These are phyloP conservation scores for Parauchenoglanis punctatus DNA, from an alignment of 2,797 vertebrate genomes.

Conservation along the genomic window DNA sequence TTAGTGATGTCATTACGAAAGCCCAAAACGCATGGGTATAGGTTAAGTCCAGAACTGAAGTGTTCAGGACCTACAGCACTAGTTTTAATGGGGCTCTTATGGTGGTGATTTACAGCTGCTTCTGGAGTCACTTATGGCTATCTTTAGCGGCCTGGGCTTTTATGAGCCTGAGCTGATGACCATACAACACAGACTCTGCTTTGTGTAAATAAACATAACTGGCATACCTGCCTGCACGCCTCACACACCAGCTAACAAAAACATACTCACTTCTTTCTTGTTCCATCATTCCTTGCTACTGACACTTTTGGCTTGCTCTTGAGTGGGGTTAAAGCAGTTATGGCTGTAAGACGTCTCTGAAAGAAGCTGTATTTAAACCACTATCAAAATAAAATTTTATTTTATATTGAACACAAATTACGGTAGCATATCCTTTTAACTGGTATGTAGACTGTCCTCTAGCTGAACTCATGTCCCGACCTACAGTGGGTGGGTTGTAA, in stretches of 20 bases:
- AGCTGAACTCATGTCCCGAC: constrained; percentile 22
- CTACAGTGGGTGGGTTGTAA: constrained; percentile 16
- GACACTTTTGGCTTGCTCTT: not conserved
- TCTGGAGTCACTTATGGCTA: constrained; percentile 43
- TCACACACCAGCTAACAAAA: constrained; percentile 27
- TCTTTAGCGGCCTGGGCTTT: constrained; percentile 49
- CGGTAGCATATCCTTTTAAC: constrained; percentile 2
- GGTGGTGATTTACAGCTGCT: constrained; percentile 47
- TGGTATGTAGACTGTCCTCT: constrained; percentile 21
- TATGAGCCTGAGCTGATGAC: constrained; percentile 39
- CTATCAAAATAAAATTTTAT: not conserved
- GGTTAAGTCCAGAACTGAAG: constrained; percentile 7
- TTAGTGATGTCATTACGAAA: constrained; percentile 23
- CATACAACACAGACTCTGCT: constrained; percentile 16
- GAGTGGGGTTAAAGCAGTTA: not conserved
- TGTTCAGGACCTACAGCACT: constrained; percentile 10
- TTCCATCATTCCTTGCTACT: constrained; percentile 9
- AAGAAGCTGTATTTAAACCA: not conserved
- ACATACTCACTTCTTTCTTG: not conserved
- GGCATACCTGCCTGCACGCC: constrained; percentile 31
- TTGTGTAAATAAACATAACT: constrained; percentile 43
- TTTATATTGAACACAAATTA: constrained; percentile 7
- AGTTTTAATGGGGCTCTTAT: constrained; percentile 38
- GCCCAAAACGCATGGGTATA: not conserved
- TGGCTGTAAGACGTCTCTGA: not conserved